Conservation (phyloP, 35 echinoderm and acorn worm species). For the Patiria miniata region DNA sequence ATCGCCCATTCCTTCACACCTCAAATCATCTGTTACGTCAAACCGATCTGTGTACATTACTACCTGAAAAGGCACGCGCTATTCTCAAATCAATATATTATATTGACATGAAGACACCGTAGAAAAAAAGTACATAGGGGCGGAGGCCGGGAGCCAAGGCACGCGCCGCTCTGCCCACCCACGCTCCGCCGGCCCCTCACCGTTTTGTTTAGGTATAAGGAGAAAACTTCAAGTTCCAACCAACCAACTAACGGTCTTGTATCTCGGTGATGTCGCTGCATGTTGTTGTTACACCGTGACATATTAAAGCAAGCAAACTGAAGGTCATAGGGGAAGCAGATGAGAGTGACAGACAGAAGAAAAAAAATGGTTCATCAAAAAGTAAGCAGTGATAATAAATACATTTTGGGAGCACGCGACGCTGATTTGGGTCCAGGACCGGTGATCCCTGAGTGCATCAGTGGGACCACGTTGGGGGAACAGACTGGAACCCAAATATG, state of each 20-base stretch:
- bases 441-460: background rate
- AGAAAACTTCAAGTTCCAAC: background rate
- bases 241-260: too few species aligned
- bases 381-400: background rate
- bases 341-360: background rate
- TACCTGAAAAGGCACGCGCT: slow-evolving; percentile 2
- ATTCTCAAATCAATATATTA: background rate
- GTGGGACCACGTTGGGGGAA: background rate
- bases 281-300: background rate
- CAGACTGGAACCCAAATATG: background rate
- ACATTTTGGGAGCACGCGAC: slow-evolving; percentile 6
- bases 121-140: background rate
- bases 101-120: background rate
- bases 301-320: slow-evolving; percentile 22
- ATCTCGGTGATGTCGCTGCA: background rate
- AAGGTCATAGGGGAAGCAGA: background rate
- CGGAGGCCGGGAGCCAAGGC: background rate
- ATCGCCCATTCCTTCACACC: background rate
- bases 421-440: background rate
- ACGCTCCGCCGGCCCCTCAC: background rate
- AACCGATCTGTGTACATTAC: background rate
- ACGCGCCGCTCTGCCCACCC: slow-evolving; percentile 17
- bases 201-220: background rate
- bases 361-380: background rate
- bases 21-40: background rate